phyloP scores from a whole-genome alignment of 2,797 vertebrate genomes.

The Phoeniculus purpureus region DNA sequence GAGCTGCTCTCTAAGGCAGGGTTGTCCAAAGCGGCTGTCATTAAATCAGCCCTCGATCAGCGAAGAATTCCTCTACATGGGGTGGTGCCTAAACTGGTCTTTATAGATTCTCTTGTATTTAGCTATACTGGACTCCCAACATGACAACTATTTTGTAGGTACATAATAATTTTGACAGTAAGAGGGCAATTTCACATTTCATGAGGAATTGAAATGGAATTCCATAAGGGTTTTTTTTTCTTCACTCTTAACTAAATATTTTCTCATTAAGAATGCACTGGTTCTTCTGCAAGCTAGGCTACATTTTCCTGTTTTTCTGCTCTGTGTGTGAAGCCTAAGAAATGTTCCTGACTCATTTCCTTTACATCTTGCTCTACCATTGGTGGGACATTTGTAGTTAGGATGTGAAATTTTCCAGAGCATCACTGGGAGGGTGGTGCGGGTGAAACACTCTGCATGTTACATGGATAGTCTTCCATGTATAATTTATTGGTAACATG shows the following conservation, averaged over 20 bases:
- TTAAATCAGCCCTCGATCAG: too few relatives aligned
- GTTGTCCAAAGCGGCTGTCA: too few relatives aligned
- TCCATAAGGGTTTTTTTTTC: not conserved
- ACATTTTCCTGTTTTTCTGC: not conserved
- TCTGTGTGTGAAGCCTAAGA: not conserved
- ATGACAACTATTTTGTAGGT: not conserved
- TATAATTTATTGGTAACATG: not conserved
- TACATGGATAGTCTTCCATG: not conserved
- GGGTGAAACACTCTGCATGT: not conserved
- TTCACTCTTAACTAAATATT: not conserved
- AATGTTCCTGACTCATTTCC: not conserved
- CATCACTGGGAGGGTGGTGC: not conserved
- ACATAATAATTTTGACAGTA: not conserved
- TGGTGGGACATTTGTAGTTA: not conserved
- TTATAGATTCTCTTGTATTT: not conserved
- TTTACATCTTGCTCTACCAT: not conserved
- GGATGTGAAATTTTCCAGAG: conserved; percentile 8
- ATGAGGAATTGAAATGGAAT: not conserved
- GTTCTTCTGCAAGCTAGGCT: not conserved
- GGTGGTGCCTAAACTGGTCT: not conserved
- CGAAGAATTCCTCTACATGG: too few relatives aligned
- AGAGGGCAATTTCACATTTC: not conserved
- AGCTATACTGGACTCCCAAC: not conserved
- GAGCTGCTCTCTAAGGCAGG: too few relatives aligned
- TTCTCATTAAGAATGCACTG: not conserved